Evolutionary conservation across 2,113 vertebrate species (phyloP), one percentile per base, ranked within the genome.

Genomic region (Erythrocercus mccallii): DNA sequence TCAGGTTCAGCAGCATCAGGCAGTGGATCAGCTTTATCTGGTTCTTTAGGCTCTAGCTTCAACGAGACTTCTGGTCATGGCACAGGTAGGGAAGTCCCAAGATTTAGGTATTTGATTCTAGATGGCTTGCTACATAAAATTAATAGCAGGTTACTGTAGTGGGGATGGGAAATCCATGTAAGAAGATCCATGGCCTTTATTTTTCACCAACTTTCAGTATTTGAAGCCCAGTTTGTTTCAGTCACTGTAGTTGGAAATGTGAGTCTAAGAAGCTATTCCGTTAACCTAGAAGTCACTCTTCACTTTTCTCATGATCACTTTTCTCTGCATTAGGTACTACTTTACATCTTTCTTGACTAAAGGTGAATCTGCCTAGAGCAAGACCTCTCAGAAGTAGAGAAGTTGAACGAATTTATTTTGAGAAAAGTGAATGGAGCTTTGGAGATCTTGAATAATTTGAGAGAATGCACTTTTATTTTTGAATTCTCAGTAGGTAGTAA

Each of bases 1-100:
- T 95, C 97, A 2, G 96, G 97, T 35, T 98, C 98, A n/a, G 98
- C 98, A 37, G 97, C 96, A 8, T 98, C 98, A n/a, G 98, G 98
- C 77, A 98, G 97, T 23, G 96, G 97, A 64, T 98, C 98, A 42
- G 98, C 98, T 87, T 97, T 97, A 25, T 96, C 97, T 70, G 94
- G 85, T 40, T 98, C 98, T 19, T 92, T 97, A 51, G 92, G 89
- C 14, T 97, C 94, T 21, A 96, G 91, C 51, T 98, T 97, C 80
- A 98, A 97, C 13, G 91, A 98, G 76, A 98, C 97, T 28, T 98
- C 98, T 58, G 98, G 95, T 37, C 98, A 97, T 86, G 98, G 96
- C 92, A 97, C 98, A 91, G 97, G 98, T 98, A 94, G 70, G 66
- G 60, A 65, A 66, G 60, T 44, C 56, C 56, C 2, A 11, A 70